A percentile compares a stretch with the other conserved stretches of the same genome.
These are phyloP conservation scores for Thalassaphorura encarpata DNA, from an alignment of 1,140 invertebrate species.

Conservation along the genomic window DNA sequence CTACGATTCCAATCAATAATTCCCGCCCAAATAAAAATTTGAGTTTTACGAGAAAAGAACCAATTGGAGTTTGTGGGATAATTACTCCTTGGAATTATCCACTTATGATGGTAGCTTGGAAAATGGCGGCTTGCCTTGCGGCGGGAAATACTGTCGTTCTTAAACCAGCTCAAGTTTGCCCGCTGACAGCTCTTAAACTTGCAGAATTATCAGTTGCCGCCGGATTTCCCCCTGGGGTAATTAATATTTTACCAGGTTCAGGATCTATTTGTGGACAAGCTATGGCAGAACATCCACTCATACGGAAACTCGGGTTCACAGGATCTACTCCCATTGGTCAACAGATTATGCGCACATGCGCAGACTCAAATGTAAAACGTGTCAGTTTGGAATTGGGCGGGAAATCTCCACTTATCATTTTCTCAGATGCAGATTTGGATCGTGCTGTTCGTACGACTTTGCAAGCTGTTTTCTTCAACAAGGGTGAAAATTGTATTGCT, in stretches of 20 bases:
- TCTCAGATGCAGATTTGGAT: constrained; percentile 84
- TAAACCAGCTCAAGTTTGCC: constrained; percentile 64
- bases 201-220: constrained; percentile 75
- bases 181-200: constrained; percentile 86
- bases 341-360: constrained; percentile 78
- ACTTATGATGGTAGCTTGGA: constrained; percentile 44
- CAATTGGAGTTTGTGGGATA: constrained; percentile 61
- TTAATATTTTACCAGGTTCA: constrained; percentile 80
- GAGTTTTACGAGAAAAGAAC: constrained; percentile 77
- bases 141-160: constrained; percentile 55
- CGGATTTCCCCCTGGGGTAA: constrained; percentile 87
- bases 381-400: constrained; percentile 87
- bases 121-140: constrained; percentile 52
- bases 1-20: constrained; percentile 52
- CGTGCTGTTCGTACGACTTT: constrained; percentile 83
- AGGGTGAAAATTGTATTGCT: constrained; percentile 96
- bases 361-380: constrained; percentile 83
- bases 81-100: constrained; percentile 57
- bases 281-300: constrained; percentile 66
- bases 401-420: constrained; percentile 89
- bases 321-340: constrained; percentile 83
- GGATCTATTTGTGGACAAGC: constrained; percentile 67
- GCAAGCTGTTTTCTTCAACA: constrained; percentile 93
- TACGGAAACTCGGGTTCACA: constrained; percentile 88
- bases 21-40: constrained; percentile 83